phyloP scores from a whole-genome alignment of 2,888 invertebrate genomes.

The Drosophila bunnanda region DNA sequence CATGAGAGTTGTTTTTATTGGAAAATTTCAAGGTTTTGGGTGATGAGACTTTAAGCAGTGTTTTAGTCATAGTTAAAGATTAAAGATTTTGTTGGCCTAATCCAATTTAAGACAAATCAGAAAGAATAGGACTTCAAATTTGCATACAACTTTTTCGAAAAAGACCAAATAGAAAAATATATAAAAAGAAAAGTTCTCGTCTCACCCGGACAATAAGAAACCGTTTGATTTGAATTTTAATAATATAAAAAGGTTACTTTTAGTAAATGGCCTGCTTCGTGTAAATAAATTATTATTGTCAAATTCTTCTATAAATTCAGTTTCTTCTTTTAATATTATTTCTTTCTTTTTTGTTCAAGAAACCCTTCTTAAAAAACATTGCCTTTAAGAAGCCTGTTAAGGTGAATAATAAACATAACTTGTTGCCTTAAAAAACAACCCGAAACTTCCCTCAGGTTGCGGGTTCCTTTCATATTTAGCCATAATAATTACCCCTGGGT shows the following conservation, averaged over 20 bases:
- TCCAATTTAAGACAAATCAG: background rate
- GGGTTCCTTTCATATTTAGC: slow-evolving; percentile 1
- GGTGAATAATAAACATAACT: background rate
- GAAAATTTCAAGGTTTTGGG: slow-evolving; percentile 18
- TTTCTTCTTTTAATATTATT: background rate
- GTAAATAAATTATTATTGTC: background rate
- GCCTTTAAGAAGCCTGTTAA: background rate
- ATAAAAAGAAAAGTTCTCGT: background rate
- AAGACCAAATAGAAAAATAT: background rate
- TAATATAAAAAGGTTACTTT: background rate
- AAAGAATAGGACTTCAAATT: slow-evolving; percentile 5
- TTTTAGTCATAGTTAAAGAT: background rate
- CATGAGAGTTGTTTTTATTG: background rate
- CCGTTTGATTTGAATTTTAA: background rate
- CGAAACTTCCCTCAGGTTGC: background rate
- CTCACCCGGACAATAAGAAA: background rate
- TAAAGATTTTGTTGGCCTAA: background rate
- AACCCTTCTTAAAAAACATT: background rate
- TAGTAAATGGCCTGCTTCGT: background rate
- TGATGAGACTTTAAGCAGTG: slow-evolving; percentile 10
- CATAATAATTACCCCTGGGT: slow-evolving; percentile 29
- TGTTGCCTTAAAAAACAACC: background rate
- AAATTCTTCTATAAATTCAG: background rate
- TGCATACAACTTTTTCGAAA: background rate
- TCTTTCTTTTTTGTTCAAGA: background rate